Percentiles rank a stretch among this genome's conserved stretches.
Evolutionary conservation across 2,797 vertebrate species (phyloP).

Genomic region (Xenopus petersii): DNA sequence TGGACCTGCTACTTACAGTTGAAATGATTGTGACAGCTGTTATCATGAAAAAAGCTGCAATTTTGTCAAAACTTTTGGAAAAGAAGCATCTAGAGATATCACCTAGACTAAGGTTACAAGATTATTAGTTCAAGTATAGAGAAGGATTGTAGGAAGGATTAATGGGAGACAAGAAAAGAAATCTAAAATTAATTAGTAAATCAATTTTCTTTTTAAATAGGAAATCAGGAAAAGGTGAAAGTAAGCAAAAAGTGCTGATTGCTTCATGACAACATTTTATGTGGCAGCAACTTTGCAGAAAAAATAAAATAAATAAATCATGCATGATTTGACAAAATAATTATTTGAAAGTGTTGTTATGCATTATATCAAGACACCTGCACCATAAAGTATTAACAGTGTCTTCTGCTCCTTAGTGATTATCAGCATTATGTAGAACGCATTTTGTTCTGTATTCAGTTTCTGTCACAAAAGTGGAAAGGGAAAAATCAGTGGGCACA

Average conservation of each 20-base stretch:
- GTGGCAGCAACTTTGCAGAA: background rate
- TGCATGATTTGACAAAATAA: constrained; percentile 20
- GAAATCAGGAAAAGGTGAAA: too few relatives aligned
- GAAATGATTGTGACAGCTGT: too few relatives aligned
- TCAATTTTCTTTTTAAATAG: background rate
- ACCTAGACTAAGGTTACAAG: too few relatives aligned
- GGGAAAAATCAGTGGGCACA: too few relatives aligned
- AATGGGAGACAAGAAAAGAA: background rate
- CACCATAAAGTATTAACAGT: constrained; percentile 32
- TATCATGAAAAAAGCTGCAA: too few relatives aligned
- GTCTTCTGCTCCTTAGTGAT: constrained; percentile 12
- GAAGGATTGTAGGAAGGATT: too few relatives aligned
- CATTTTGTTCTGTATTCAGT: constrained; percentile 2
- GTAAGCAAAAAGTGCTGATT: background rate
- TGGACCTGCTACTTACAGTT: too few relatives aligned
- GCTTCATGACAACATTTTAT: constrained; percentile 1
- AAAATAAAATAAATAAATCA: constrained; percentile 14
- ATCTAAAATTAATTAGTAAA: background rate
- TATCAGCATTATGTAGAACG: constrained; percentile 26
- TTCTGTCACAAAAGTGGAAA: background rate
- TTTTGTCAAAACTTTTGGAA: too few relatives aligned
- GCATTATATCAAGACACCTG: constrained; percentile 26
- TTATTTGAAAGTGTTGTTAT: constrained; percentile 29
- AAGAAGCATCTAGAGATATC: too few relatives aligned
- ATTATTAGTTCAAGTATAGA: too few relatives aligned